Percentiles rank a stretch among this genome's conserved stretches.
Conservation (phyloP, 2,888 invertebrate species). For the Liopterus haemorrhoidalis region DNA sequence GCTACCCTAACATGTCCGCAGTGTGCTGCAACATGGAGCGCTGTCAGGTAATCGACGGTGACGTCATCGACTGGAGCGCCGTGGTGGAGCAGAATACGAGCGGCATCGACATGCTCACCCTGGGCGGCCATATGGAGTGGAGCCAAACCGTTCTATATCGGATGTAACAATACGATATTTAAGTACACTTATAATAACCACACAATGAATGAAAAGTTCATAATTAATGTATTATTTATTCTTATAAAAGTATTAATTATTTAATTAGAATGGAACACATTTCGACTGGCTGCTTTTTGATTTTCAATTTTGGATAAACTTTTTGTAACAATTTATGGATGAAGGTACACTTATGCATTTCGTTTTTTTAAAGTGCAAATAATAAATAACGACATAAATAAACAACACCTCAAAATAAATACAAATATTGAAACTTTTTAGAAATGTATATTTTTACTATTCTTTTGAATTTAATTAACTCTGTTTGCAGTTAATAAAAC, state of each 20-base stretch:
- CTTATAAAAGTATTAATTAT: too few species aligned
- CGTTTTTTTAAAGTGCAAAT: too few species aligned
- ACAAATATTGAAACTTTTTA: too few species aligned
- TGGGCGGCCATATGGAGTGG: constrained; percentile 98
- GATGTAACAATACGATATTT: constrained; percentile 6
- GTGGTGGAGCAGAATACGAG: constrained; percentile 82
- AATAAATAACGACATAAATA: too few species aligned
- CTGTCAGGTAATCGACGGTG: constrained; percentile 95
- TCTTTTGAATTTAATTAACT: too few species aligned
- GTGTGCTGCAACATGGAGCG: constrained; percentile 92
- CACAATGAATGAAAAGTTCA: neutral
- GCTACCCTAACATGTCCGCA: constrained; percentile 93
- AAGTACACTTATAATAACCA: constrained; percentile 1
- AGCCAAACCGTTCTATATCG: constrained; percentile 75
- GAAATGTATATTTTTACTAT: too few species aligned
- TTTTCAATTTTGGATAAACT: too few species aligned
- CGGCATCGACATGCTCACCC: constrained; percentile 97
- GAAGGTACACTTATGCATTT: too few species aligned
- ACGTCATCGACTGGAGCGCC: constrained; percentile 98
- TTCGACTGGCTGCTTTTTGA: too few species aligned
- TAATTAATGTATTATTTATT: neutral
- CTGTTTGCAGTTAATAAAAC: too few species aligned
- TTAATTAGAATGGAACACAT: constrained; percentile 1
- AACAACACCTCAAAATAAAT: too few species aligned
- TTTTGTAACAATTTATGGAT: too few species aligned